These are phyloP conservation scores for Camponotus floridanus DNA, from an alignment of 1,140 invertebrate genomes.

Conservation along the genomic window DNA sequence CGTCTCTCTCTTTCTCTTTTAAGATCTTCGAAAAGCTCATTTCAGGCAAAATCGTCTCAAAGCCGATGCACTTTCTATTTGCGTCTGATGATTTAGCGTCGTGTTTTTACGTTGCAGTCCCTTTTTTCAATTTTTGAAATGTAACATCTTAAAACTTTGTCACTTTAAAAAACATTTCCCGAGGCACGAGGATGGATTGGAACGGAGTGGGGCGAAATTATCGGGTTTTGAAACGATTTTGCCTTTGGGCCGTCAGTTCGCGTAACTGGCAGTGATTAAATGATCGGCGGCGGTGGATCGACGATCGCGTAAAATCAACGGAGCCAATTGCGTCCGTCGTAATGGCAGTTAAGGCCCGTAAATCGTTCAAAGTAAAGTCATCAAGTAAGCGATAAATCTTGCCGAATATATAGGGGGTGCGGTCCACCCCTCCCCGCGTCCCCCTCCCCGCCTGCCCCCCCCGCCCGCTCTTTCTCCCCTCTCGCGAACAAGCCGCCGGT, in stretches of 20 bases:
- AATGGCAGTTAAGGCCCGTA: constrained; percentile 61
- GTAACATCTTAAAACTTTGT: constrained; percentile 6
- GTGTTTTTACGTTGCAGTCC: background rate
- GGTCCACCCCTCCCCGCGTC: background rate
- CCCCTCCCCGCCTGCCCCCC: background rate
- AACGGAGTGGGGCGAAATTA: background rate
- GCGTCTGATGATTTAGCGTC: background rate
- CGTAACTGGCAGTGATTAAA: constrained; percentile 45
- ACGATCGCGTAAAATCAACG: constrained; percentile 32
- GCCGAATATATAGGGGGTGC: constrained; percentile 5
- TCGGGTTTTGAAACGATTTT: constrained; percentile 22
- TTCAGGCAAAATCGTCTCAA: too few relatives aligned
- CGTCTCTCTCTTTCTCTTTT: too few relatives aligned
- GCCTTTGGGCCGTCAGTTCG: constrained; percentile 1
- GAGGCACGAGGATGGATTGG: background rate
- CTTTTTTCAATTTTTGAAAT: constrained; percentile 14
- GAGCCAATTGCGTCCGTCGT: constrained; percentile 44
- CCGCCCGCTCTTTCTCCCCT: background rate
- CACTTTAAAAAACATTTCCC: background rate
- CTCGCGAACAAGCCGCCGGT: constrained; percentile 44
- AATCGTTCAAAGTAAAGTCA: constrained; percentile 74
- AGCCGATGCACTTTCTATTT: too few relatives aligned
- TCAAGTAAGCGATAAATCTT: constrained; percentile 75
- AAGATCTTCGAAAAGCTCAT: too few relatives aligned
- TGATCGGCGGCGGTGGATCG: constrained; percentile 7